Evolutionary conservation across 1,140 invertebrate species (phyloP), one percentile per base, ranked within the genome.

Genomic region (Drosophila pseudoananassae): DNA sequence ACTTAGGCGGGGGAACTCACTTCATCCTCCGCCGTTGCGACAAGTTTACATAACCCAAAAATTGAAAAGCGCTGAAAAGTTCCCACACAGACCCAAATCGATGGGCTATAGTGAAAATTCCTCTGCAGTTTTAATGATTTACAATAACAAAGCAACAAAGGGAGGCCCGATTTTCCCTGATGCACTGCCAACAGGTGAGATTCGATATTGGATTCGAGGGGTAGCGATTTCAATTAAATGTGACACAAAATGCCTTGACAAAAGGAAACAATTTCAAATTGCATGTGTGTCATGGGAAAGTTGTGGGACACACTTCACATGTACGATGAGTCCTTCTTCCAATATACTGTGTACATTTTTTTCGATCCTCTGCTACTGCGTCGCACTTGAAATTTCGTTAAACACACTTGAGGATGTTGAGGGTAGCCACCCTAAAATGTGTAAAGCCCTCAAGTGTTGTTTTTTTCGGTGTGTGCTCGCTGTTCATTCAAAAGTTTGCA

Each of bases 261-360:
- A 85, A 87, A 61, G 75, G 57, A 75, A 82, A 82, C 82, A 88
- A 87, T 87, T 87, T 87, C 50, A 61, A 82, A 85, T 85, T 87
- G 81, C 81, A 85, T 84, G 53, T 65, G 69, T 81, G 78, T 68
- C 82, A 85, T 87, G 82, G 83, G 82, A 87, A 87, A 87, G 49
- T 81, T 74, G 50, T 66, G 75, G 57, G 47, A 43, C 57, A 74
- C 57, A 68, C 57, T 47, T 57, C 45, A 33, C 7, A n/a, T 40
- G n/a, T 31, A 43, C 25, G 49, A 31, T 14, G 31, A 69, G 64
- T 69, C 63, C 65, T 69, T 25, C 29, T 51, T 17, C 8, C 29
- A 9, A 10, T 15, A 15, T 52, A 12, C 10, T 36, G 12, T 36
- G 10, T 36, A 36, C 10, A 12, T 38, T 47, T 46, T n/a, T 56